phyloP scores from a whole-genome alignment of 2,797 vertebrate species.

The Petrocephalus schoutedeni region DNA sequence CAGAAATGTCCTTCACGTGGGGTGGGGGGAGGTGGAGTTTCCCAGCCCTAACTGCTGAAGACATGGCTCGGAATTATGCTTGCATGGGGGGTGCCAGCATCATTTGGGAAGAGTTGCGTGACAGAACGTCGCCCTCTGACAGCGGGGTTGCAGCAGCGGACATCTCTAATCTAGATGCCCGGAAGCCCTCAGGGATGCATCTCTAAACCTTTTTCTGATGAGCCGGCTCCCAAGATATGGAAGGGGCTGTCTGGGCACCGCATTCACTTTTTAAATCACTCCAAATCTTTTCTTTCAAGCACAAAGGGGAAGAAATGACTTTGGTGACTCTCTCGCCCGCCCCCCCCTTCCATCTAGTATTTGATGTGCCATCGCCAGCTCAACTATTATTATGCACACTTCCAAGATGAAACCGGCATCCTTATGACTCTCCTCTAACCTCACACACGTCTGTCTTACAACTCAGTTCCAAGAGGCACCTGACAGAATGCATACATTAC shows the following conservation, averaged over 20 bases:
- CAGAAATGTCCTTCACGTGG: neutral
- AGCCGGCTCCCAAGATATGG: neutral
- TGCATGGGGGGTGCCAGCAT: neutral
- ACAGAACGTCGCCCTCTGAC: neutral
- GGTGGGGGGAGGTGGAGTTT: neutral
- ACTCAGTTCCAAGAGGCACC: neutral
- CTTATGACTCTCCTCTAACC: neutral
- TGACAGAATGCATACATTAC: neutral
- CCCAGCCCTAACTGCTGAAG: neutral
- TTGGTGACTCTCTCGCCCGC: neutral
- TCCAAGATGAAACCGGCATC: neutral
- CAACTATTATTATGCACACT: neutral
- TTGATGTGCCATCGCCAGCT: neutral
- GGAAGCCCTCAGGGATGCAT: neutral
- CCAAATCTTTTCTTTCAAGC: constrained; percentile 11
- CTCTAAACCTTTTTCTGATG: neutral
- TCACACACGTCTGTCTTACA: neutral
- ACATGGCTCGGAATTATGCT: neutral
- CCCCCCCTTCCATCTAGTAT: neutral
- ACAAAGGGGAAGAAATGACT: neutral
- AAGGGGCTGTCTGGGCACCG: neutral
- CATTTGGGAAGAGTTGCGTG: neutral
- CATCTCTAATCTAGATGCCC: neutral
- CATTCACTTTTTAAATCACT: constrained; percentile 7
- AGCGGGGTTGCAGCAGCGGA: neutral